A percentile compares a stretch with the other conserved stretches of the same genome.
phyloP scores from a whole-genome alignment of 1,140 invertebrate genomes.

The Tyrophagus putrescentiae region DNA sequence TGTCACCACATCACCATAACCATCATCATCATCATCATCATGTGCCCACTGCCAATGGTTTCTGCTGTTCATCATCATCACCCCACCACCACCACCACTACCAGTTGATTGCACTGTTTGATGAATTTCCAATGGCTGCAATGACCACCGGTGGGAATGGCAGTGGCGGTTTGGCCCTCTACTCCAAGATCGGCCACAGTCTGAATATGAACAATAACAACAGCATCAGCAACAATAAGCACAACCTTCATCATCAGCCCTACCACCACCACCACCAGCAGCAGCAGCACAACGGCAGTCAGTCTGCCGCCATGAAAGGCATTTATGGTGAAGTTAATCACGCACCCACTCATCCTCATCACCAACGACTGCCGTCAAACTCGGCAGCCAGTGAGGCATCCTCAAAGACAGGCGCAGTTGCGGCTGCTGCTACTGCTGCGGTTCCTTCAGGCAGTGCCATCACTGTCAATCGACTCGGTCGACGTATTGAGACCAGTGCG shows the following conservation, averaged over 20 bases:
- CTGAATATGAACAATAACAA: not conserved
- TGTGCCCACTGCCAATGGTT: too few relatives aligned
- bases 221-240: not conserved
- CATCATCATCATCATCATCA: too few relatives aligned
- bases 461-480: not conserved
- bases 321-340: slow-evolving; percentile 10
- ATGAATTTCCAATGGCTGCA: not conserved
- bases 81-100: too few relatives aligned
- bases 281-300: not conserved
- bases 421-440: too few relatives aligned
- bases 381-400: too few relatives aligned
- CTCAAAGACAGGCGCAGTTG: too few relatives aligned
- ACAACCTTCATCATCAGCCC: too few relatives aligned
- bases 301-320: not conserved
- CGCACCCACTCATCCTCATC: not conserved
- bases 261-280: slow-evolving; percentile 2
- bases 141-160: slow-evolving; percentile 3
- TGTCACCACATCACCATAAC: too few relatives aligned
- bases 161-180: not conserved
- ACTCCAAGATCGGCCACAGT: not conserved
- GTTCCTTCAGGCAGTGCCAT: too few relatives aligned
- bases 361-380: not conserved
- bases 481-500: too few relatives aligned
- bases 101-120: slow-evolving; percentile 12
- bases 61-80: too few relatives aligned